Base-by-base conservation (phyloP, 2,797 vertebrate species). In the Lagodon rhomboides region DNA sequence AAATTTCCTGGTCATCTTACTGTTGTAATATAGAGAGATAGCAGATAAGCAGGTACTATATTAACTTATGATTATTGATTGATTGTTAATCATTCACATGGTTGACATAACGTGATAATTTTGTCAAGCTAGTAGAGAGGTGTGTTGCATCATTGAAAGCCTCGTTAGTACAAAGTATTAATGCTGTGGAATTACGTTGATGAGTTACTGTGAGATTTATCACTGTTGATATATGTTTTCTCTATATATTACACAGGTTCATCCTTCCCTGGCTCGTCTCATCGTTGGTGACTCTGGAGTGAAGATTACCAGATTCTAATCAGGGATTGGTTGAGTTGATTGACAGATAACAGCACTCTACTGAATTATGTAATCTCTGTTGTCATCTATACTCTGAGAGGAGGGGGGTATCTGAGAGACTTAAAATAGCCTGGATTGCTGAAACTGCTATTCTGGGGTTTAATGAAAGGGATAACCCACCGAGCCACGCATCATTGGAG, bases 241-340 rank as follows among this genome's bases (percentile, higher is more conserved):
- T 85, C 10, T 77, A n/a, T 38, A 22, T 82, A 49, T 85, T 69
- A 84, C 62, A 38, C 85, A 96, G 96, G 90, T 96, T 90, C 96
- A 96, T 90, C 95, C 95, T 13, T 94, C 95, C 73, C 77, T 96
- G 87, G 93, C 94, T 50, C 94, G 95, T 64, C 91, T 96, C 75
- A 95, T 96, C 25, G 95, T 96, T 17, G 96, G 96, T 12, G 95
- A 96, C 83, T 86, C 94, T 20, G 95, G 93, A 78, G 89, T 94
- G 72, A 93, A 88, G 88, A 94, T 95, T 84, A 96, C 95, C 77
- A 91, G 93, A 91, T 95, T 96, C 90, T 96, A 93, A 95, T 91
- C 88, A 83, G 90, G 74, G 87, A 84, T 76, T 82, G 75, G 88
- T 80, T 62, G 63, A 85, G 53, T 56, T 54, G 60, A 81, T 78